Percentiles rank a stretch among this genome's conserved stretches.
phyloP scores from a whole-genome alignment of 2,113 vertebrate genomes.

The Anolis carolinensis region DNA sequence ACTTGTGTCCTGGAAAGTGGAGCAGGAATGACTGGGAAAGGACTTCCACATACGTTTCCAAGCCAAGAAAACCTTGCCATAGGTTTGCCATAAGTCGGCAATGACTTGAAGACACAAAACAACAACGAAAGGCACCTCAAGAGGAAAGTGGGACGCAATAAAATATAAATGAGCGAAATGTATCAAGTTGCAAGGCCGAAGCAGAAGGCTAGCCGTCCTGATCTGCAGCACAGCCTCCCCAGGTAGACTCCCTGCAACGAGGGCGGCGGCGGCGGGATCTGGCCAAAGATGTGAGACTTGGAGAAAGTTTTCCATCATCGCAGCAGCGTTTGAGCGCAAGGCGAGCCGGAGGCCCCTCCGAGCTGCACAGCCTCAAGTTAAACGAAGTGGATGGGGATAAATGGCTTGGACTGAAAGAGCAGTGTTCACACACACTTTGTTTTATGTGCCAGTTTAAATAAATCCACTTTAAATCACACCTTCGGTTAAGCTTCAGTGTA shows the following conservation, averaged over 20 bases:
- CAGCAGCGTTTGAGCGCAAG: background rate
- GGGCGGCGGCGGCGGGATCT: background rate
- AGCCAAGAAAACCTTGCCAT: background rate
- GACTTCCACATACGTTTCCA: background rate
- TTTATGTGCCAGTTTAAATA: conserved; percentile 23
- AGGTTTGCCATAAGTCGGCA: too few species aligned
- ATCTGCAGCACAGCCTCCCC: conserved; percentile 63
- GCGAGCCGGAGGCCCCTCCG: background rate
- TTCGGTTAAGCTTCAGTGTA: background rate
- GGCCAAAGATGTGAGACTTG: background rate
- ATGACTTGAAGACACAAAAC: too few species aligned
- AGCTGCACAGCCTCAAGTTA: conserved; percentile 1
- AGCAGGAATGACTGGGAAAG: background rate
- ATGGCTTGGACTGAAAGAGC: background rate
- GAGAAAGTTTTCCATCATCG: background rate
- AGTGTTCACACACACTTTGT: conserved; percentile 16
- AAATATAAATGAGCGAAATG: too few species aligned
- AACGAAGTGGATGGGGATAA: background rate
- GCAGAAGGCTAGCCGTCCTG: too few species aligned
- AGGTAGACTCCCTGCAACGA: too few species aligned
- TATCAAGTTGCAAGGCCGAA: too few species aligned
- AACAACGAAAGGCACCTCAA: too few species aligned
- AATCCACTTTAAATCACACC: conserved; percentile 10
- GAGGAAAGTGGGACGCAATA: too few species aligned
- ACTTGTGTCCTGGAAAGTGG: background rate